Base-by-base conservation (phyloP, 2,797 vertebrate genomes). In the Danio tinwini region DNA sequence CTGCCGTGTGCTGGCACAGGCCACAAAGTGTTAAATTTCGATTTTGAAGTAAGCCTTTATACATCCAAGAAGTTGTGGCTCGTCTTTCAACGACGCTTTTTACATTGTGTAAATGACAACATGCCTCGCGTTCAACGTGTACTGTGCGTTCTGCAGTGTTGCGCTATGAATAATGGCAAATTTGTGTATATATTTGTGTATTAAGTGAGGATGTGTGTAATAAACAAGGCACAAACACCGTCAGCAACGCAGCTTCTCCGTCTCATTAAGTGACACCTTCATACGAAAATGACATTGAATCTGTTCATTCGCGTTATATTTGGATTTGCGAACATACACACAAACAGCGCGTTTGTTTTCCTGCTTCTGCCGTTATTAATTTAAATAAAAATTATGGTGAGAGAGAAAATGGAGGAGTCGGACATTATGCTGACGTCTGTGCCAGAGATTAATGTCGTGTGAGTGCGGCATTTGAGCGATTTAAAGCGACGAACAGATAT, bases 1-100 rank as follows among this genome's bases (percentile, higher is more conserved):
- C 87, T 78, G 81, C 84, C 83, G 89, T 84, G 64, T 39, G 83
- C 86, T 87, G 80, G 84, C 76, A 80, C 87, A 89, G 90, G 90
- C 90, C 90, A 89, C 89, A 88, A 88, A 89, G 90, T 89, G 88
- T 90, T 90, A 90, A 90, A 86, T 79, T 80, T 80, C 85, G 78
- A 84, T 75, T 79, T 29, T 81, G 72, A 86, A 90, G 29, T 44
- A 52, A 55, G 61, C n/a, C 19, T 64, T 80, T 84, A 56, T 64
- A 82, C 71, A 74, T 42, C 53, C 55, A 58, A 71, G 78, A 82
- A 80, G 76, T 71, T 50, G 55, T n/a, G 75, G 10, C 8, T 75
- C 49, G 47, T 77, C 55, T 59, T 40, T 21, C 63, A 56, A 72
- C 42, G 7, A 78, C 77, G 58, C 44, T 39, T 78, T 55, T 29